Evolutionary conservation across 2,113 vertebrate species (phyloP).

Genomic region (Sorex araneus): DNA sequence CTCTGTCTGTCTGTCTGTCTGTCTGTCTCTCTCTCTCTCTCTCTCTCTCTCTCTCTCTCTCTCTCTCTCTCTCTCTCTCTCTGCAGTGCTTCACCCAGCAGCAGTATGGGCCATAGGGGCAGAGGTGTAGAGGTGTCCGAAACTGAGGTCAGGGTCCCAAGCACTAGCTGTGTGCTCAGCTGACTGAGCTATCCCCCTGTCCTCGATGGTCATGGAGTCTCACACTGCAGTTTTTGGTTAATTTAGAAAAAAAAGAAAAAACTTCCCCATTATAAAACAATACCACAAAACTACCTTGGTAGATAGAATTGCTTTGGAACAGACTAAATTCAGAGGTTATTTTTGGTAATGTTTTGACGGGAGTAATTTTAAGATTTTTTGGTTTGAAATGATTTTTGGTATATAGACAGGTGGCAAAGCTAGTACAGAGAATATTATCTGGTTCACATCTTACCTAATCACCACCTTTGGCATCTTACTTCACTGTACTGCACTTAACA

Average conservation of each 20-base stretch:
- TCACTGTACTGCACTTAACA: background rate
- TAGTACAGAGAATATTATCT: conserved; percentile 9
- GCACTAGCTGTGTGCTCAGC: no score
- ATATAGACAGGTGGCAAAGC: conserved; percentile 50
- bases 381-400: conserved; percentile 68
- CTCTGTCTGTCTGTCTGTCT: no score
- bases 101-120: no score
- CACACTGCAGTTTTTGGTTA: no score
- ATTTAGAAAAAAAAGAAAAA: conserved; percentile 38
- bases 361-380: conserved; percentile 52
- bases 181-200: no score
- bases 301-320: conserved; percentile 22
- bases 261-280: background rate
- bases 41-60: no score
- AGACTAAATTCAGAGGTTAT: conserved; percentile 37
- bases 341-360: conserved; percentile 29
- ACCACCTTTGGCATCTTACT: conserved; percentile 24
- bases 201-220: no score
- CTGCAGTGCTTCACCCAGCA: no score
- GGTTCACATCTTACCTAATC: background rate
- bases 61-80: no score
- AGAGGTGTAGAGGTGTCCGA: no score
- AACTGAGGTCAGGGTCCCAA: no score
- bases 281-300: conserved; percentile 28
- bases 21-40: no score